phyloP scores from a whole-genome alignment of 2,113 vertebrate species.

The Limanda limanda region DNA sequence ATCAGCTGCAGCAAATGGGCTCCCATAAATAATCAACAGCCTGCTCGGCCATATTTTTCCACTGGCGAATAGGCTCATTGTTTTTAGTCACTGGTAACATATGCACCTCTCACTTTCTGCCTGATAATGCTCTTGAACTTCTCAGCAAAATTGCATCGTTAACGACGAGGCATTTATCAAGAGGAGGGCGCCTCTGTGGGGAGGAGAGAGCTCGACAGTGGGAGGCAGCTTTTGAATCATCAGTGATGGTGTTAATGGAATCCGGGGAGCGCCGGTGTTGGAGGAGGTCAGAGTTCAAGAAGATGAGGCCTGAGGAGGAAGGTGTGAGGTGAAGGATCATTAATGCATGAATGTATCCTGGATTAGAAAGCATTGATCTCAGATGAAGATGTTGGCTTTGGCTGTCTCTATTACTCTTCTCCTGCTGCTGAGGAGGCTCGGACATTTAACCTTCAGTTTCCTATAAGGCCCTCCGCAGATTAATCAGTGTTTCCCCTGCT shows the following conservation, averaged over 20 bases:
- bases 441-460: slow-evolving; percentile 48
- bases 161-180: slow-evolving; percentile 46
- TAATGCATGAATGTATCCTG: slow-evolving; percentile 60
- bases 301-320: slow-evolving; percentile 2
- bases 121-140: slow-evolving; percentile 62
- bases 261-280: slow-evolving; percentile 3
- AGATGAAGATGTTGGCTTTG: slow-evolving; percentile 58
- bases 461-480: slow-evolving; percentile 7
- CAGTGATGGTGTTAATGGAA: slow-evolving; percentile 1
- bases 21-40: slow-evolving; percentile 44
- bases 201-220: not conserved
- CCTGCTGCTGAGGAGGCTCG: slow-evolving; percentile 2
- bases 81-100: slow-evolving; percentile 53
- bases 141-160: slow-evolving; percentile 49
- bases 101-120: slow-evolving; percentile 57
- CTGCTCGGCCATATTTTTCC: slow-evolving; percentile 37
- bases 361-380: slow-evolving; percentile 68
- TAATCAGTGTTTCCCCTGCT: slow-evolving; percentile 26
- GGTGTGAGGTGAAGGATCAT: slow-evolving; percentile 57
- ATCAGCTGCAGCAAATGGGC: slow-evolving; percentile 47
- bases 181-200: not conserved
- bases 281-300: slow-evolving; percentile 13
- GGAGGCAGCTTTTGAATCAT: slow-evolving; percentile 11
- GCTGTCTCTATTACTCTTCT: slow-evolving; percentile 59
- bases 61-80: slow-evolving; percentile 49